Percentiles rank a stretch among this genome's conserved stretches.
Evolutionary conservation across 2,888 invertebrate genomes (phyloP).

Genomic region (Scotopteryx bipunctaria): DNA sequence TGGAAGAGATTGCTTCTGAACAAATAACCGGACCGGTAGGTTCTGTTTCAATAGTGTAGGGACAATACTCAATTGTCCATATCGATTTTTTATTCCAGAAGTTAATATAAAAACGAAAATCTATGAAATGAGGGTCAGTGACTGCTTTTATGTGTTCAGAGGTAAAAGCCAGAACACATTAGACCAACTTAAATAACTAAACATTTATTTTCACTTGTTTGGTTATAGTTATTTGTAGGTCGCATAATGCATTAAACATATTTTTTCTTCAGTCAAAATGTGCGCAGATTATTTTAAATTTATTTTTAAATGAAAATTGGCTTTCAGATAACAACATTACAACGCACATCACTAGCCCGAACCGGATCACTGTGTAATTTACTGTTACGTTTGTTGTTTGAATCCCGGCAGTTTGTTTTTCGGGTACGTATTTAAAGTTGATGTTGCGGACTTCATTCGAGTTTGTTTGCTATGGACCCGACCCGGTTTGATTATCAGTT

Average conservation of each 20-base stretch:
- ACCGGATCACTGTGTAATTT: conserved; percentile 71
- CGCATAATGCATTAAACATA: no score
- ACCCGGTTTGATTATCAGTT: conserved; percentile 28
- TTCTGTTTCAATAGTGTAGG: conserved; percentile 34
- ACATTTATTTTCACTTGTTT: no score
- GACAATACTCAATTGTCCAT: background rate
- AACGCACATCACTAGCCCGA: conserved; percentile 32
- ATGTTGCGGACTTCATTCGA: conserved; percentile 44
- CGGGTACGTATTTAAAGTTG: conserved; percentile 53
- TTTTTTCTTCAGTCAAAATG: no score
- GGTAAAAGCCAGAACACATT: no score
- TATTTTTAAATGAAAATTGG: background rate
- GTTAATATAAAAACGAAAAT: no score
- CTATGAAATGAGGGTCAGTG: no score
- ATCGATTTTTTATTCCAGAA: background rate
- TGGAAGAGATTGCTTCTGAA: conserved; percentile 77
- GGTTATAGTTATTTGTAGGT: no score
- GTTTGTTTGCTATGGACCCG: conserved; percentile 41
- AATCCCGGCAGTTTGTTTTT: conserved; percentile 59
- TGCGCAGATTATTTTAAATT: no score
- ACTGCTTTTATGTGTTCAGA: no score
- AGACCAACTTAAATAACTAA: no score
- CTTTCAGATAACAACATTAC: background rate
- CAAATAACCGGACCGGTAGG: conserved; percentile 59
- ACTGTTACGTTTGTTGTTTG: conserved; percentile 64